phyloP scores from a whole-genome alignment of 2,888 invertebrate species.

The Eledona agricola region DNA sequence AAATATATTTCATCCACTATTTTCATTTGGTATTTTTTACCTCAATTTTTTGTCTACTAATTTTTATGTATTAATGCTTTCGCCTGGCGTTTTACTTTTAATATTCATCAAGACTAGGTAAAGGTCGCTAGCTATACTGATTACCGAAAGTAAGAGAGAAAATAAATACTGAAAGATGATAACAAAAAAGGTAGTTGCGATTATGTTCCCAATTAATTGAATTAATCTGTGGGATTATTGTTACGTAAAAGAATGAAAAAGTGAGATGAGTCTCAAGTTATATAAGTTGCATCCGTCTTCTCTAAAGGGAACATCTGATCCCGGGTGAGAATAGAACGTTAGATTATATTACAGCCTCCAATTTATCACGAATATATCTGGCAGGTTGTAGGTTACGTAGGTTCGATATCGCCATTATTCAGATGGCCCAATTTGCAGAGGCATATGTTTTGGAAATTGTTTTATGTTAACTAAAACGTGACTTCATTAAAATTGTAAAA shows the following conservation, averaged over 20 bases:
- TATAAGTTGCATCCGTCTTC: conserved; percentile 32
- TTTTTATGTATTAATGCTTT: too few species aligned
- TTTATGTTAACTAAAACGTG: conserved; percentile 6
- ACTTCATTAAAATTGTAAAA: conserved; percentile 42
- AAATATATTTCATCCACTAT: too few species aligned
- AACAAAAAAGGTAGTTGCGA: too few species aligned
- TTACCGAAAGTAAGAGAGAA: too few species aligned
- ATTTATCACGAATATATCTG: conserved; percentile 52
- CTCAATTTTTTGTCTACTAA: too few species aligned
- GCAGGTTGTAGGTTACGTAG: conserved; percentile 45
- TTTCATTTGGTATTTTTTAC: too few species aligned
- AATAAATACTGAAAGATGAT: too few species aligned
- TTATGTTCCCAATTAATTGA: too few species aligned
- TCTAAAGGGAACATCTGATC: conserved; percentile 50
- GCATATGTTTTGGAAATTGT: conserved; percentile 12
- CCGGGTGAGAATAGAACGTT: conserved; percentile 48
- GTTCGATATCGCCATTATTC: conserved; percentile 41
- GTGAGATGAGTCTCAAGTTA: conserved; percentile 4
- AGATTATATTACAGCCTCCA: conserved; percentile 50
- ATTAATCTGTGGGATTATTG: too few species aligned
- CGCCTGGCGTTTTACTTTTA: too few species aligned
- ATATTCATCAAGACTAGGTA: too few species aligned
- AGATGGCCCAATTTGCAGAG: conserved; percentile 31
- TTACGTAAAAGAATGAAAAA: conserved; percentile 4
- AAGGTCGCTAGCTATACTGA: too few species aligned